These are phyloP conservation scores for Musca domestica DNA, from an alignment of 1,140 invertebrate species.

Conservation along the genomic window DNA sequence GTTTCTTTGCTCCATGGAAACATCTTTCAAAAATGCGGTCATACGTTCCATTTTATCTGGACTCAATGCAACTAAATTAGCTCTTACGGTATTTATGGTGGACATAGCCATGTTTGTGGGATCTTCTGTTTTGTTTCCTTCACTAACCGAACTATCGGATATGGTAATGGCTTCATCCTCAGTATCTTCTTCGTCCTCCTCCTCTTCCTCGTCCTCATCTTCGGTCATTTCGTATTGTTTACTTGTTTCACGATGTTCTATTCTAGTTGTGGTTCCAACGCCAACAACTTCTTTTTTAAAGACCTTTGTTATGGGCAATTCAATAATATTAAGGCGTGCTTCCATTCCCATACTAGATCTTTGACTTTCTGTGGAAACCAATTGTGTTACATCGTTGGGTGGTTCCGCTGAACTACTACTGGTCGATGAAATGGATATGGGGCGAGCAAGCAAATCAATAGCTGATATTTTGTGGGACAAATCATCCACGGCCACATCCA, in stretches of 20 bases:
- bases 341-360: not conserved
- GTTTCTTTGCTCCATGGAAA: constrained; percentile 34
- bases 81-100: constrained; percentile 18
- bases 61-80: constrained; percentile 26
- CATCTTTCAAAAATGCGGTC: constrained; percentile 44
- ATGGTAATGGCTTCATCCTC: constrained; percentile 39
- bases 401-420: constrained; percentile 3
- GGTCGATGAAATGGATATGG: not conserved
- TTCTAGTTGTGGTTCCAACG: no score
- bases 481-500: not conserved
- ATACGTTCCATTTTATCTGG: constrained; percentile 37
- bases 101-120: not conserved
- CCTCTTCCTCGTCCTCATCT: not conserved
- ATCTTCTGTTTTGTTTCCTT: constrained; percentile 4
- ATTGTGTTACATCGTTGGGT: constrained; percentile 29
- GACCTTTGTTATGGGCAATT: no score
- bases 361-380: constrained; percentile 36
- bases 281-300: no score
- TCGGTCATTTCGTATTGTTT: constrained; percentile 7
- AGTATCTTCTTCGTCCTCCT: constrained; percentile 12
- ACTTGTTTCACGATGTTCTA: not conserved
- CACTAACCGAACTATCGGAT: constrained; percentile 32
- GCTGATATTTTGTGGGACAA: constrained; percentile 31
- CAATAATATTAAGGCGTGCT: no score
- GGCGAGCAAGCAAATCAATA: not conserved